Evolutionary conservation across 2,113 vertebrate species (phyloP), one percentile per base, ranked within the genome.

Genomic region (Malurus alboscapulatus): DNA sequence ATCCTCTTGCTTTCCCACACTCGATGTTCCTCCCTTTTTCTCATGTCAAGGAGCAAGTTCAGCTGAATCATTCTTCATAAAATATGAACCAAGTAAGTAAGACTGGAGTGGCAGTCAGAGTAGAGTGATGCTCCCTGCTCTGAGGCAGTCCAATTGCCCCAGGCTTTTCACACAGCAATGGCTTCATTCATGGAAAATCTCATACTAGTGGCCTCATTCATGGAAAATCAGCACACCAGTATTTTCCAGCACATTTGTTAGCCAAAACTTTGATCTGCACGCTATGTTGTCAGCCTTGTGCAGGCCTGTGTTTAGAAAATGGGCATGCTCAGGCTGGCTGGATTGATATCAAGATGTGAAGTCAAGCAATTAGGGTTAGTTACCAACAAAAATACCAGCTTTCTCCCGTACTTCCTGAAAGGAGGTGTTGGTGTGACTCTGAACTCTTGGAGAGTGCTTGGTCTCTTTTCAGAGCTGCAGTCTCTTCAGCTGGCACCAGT

Each of bases 1-100:
- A 92, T 93, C 24, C 34, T 38, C 92, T 66, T 91, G 91, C 57
- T 96, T 97, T 97, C 96, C 96, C 97, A 95, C 74, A 69, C 68
- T 96, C 11, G 38, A 0, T 44, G 21, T 90, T 71, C 71, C 94
- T 97, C 68, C 83, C 81, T 91, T 95, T 94, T 72, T 53, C 78
- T 93, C 83, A 55, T 29, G 79, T 80, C 84, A 92, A 94, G 83
- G 96, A 97, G 63, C 54, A 71, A 80, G 88, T 94, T 96, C 69
- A 80, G 24, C 88, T 84, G 92, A 95, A 95, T 93, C 87, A 83
- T 95, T 65, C 80, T 34, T 69, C 40, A 50, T 69, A 81, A 85
- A 77, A 81, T 53, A 78, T 36, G 51, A 90, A 65, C 84, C 27
- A 38, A 50, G 65, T 48, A 66, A 88, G 74, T 16, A 67, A 67